Base-by-base conservation (phyloP, 2,113 vertebrate genomes). In the Ciconia boyciana region DNA sequence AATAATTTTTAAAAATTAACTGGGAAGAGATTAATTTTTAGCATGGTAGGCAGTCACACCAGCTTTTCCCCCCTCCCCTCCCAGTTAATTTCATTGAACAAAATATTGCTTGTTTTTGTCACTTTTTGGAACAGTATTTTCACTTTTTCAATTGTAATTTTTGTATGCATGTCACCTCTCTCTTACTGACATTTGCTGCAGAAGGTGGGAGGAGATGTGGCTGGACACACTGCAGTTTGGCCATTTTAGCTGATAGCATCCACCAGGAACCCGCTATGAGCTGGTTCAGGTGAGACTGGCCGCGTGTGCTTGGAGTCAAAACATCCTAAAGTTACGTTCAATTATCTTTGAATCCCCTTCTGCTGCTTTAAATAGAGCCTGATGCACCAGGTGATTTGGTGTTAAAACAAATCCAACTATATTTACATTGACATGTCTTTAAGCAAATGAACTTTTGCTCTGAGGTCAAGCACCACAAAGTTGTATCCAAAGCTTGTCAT, bases 371-470 rank as follows among this genome's bases (percentile, higher is more conserved):
- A 66, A 61, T 52, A 62, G 32, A 72, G 7, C 41, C n/a, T 80
- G 84, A 39, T 83, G 74, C 21, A 83, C 43, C 46, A 60, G 54
- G 29, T 81, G 87, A 91, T 91, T 44, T 55, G 54, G 29, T 83
- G 70, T 91, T 85, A 65, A 91, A 54, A 85, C 75, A 94, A 91
- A 83, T 69, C 58, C 57, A 36, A 65, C 70, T 70, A 7, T 91
- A 90, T 96, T 96, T 91, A 83, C 78, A 74, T 1, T 95, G 92
- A 83, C 13, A 9, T 54, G 62, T 88, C 70, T 90, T 72, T 61
- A 74, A 70, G 78, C 43, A 85, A 90, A 68, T 77, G 91, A 89
- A 91, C 93, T 89, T 62, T 64, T 70, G 89, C 76, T 94, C 86
- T 51, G 76, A 75, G 95, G 95, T 94, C 94, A 97, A 74, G 89